Evolutionary conservation across 1,140 invertebrate species (phyloP), one percentile per base, ranked within the genome.

Genomic region (Drosophila cardini): DNA sequence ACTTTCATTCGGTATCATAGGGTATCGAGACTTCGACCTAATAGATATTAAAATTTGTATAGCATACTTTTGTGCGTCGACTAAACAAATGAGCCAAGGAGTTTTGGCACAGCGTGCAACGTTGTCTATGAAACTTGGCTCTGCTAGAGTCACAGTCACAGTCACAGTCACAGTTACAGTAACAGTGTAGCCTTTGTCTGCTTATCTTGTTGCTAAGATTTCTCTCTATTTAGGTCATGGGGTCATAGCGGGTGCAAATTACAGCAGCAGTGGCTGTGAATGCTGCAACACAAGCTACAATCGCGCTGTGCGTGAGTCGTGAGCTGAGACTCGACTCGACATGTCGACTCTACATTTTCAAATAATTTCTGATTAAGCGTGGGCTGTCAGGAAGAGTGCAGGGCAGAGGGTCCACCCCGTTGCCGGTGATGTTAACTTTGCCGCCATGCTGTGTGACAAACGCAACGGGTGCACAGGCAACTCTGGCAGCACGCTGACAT

Each of bases 361-460:
- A 87, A 89, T 87, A 87, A 89, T 87, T 87, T 84, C 83, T 87
- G 83, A 87, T 87, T 87, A 87, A 89, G 83, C 83, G 58, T 56
- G 82, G 73, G 57, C 48, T 38, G 53, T 15, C 38, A 43, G 50
- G 10, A 43, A n/a, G 7, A 3, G 15, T 21, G 13, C 13, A 11
- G 1, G 5, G 21, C 21, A 11, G 3, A 10, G 26, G n/a, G 48
- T n/a, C 53, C 48, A 4, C 9, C 18, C 45, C 21, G 1, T 40
- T 34, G 32, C 42, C 18, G 26, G 46, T 63, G 61, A n/a, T 61
- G 56, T 21, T 57, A 70, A 52, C 46, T 62, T 69, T 15, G 62
- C 69, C 69, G 62, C 40, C 83, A 78, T 65, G 83, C 84, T 89
- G 83, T 70, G 76, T 83, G 84, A 89, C 83, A 87, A 87, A 89